Evolutionary conservation across 2,888 invertebrate genomes (phyloP).

Genomic region (Amphipyra tragopoginis): DNA sequence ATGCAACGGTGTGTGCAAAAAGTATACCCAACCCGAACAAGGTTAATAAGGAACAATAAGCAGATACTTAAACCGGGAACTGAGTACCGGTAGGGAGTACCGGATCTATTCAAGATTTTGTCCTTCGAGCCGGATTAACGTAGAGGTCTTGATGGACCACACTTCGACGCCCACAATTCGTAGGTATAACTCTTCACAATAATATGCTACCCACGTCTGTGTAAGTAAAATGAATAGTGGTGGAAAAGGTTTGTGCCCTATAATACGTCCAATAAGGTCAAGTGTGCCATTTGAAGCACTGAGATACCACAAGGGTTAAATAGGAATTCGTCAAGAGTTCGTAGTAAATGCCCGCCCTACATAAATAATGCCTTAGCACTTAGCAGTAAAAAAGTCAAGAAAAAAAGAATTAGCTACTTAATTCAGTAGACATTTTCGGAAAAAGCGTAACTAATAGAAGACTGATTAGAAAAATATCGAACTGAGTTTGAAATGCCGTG

Average conservation of each 20-base stretch:
- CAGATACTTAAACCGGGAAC: slow-evolving; percentile 19
- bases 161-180: slow-evolving; percentile 31
- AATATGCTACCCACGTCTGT: slow-evolving; percentile 45
- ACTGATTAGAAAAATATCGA: too few relatives aligned
- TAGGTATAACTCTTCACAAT: slow-evolving; percentile 38
- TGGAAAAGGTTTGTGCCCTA: slow-evolving; percentile 31
- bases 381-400: too few relatives aligned
- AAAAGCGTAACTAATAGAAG: too few relatives aligned
- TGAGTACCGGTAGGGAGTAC: too few relatives aligned
- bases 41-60: slow-evolving; percentile 28
- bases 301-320: slow-evolving; percentile 18
- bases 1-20: slow-evolving; percentile 8
- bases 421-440: too few relatives aligned
- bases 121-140: slow-evolving; percentile 62
- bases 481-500: too few relatives aligned
- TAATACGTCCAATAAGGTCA: slow-evolving; percentile 37
- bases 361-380: background rate
- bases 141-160: slow-evolving; percentile 50
- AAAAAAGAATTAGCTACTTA: too few relatives aligned
- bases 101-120: slow-evolving; percentile 56
- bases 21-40: slow-evolving; percentile 20
- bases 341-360: background rate
- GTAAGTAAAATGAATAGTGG: slow-evolving; percentile 44
- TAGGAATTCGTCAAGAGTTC: slow-evolving; percentile 7
- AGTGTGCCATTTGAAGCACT: slow-evolving; percentile 17